phyloP scores from a whole-genome alignment of 2,113 vertebrate genomes.

The Pseudorhombus dupliciocellatus region DNA sequence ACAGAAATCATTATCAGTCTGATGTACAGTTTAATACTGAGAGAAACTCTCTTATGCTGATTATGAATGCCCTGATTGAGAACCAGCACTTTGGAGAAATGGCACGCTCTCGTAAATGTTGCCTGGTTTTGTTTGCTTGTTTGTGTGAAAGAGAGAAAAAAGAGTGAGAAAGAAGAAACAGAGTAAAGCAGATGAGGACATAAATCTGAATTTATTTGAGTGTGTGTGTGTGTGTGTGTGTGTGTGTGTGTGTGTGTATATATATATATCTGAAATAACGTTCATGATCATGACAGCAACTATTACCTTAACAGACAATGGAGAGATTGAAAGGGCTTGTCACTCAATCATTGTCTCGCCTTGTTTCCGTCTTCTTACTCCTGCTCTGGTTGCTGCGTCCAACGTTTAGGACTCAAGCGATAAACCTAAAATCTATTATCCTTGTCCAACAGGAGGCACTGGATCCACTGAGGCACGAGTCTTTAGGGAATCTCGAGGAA shows the following conservation, averaged over 20 bases:
- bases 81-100: slow-evolving; percentile 67
- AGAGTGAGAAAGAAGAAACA: slow-evolving; percentile 11
- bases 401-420: slow-evolving; percentile 92
- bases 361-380: slow-evolving; percentile 82
- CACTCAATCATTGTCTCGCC: slow-evolving; percentile 84
- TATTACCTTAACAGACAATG: slow-evolving; percentile 22
- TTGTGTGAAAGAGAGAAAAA: background rate
- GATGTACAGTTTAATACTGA: slow-evolving; percentile 84
- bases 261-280: slow-evolving; percentile 50
- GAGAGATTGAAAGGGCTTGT: slow-evolving; percentile 53
- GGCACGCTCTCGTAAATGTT: slow-evolving; percentile 50
- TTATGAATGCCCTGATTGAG: slow-evolving; percentile 84
- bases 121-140: slow-evolving; percentile 44
- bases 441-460: slow-evolving; percentile 98
- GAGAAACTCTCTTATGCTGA: slow-evolving; percentile 79
- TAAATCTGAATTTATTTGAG: slow-evolving; percentile 24
- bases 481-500: slow-evolving; percentile 94
- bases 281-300: slow-evolving; percentile 36
- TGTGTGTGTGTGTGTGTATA: slow-evolving; percentile 17
- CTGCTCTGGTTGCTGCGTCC: slow-evolving; percentile 88
- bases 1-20: slow-evolving; percentile 84
- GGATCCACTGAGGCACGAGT: slow-evolving; percentile 95
- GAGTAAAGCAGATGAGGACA: slow-evolving; percentile 5
- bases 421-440: slow-evolving; percentile 95
- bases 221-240: slow-evolving; percentile 1